Percentiles rank a stretch among this genome's conserved stretches.
phyloP scores from a whole-genome alignment of 2,797 vertebrate genomes.

The Silurus aristotelis region DNA sequence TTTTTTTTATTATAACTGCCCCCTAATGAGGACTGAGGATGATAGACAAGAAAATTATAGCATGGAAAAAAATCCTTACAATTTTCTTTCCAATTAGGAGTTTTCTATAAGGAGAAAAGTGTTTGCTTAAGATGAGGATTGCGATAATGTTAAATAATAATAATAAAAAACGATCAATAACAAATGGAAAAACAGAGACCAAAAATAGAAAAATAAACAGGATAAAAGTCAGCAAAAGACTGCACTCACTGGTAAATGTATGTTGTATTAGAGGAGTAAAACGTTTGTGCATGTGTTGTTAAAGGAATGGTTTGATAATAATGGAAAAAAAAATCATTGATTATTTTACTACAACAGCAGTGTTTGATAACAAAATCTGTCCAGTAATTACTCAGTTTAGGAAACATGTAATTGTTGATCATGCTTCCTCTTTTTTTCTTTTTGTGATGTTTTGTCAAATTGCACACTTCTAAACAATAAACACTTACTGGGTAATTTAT shows the following conservation, averaged over 20 bases:
- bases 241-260: neutral
- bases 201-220: no score
- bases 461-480: no score
- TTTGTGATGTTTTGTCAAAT: neutral
- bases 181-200: no score
- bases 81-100: no score
- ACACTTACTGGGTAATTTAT: neutral
- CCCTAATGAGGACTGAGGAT: neutral
- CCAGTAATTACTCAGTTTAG: neutral
- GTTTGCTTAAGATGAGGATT: neutral
- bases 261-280: neutral
- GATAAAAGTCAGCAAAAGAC: no score
- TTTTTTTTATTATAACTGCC: no score
- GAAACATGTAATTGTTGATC: neutral
- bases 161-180: no score
- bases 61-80: no score
- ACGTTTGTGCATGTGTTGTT: neutral
- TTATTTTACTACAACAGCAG: neutral
- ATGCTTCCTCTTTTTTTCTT: neutral
- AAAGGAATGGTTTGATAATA: neutral
- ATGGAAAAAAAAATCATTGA: no score
- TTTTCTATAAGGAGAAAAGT: neutral
- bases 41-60: neutral
- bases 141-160: no score
- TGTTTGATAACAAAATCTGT: neutral